phyloP scores from a whole-genome alignment of 2,797 vertebrate species.

The Melanotaenia parkinsoni region DNA sequence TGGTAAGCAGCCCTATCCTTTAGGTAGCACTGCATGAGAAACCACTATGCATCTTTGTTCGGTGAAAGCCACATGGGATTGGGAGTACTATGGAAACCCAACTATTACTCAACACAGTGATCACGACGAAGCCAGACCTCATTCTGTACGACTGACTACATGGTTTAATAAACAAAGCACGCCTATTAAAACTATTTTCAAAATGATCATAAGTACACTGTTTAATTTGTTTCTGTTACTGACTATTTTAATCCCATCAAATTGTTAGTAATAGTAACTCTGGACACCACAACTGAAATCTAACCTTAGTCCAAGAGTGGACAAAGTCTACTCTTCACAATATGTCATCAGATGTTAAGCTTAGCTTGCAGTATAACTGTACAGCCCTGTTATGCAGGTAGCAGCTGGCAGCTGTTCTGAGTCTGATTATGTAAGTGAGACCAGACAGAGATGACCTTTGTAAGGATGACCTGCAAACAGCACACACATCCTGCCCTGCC shows the following conservation, averaged over 20 bases:
- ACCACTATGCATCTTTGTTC: background rate
- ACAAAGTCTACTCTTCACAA: background rate
- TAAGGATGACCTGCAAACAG: conserved; percentile 47
- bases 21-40: background rate
- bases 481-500: conserved; percentile 74
- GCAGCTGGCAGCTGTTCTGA: conserved; percentile 38
- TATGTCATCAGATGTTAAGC: background rate
- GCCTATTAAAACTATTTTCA: background rate
- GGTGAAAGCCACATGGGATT: background rate
- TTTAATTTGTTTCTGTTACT: background rate
- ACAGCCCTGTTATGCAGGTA: conserved; percentile 47
- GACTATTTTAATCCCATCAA: background rate
- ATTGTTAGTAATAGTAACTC: background rate
- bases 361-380: conserved; percentile 3
- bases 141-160: background rate
- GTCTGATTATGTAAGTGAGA: conserved; percentile 61
- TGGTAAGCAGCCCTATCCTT: background rate
- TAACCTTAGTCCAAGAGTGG: background rate
- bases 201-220: background rate
- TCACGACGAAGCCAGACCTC: background rate
- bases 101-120: background rate
- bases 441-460: conserved; percentile 64
- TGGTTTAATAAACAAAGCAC: background rate
- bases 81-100: background rate
- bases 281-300: background rate